Evolutionary conservation across 2,888 invertebrate species (phyloP).

Genomic region (Dasypolia templi): DNA sequence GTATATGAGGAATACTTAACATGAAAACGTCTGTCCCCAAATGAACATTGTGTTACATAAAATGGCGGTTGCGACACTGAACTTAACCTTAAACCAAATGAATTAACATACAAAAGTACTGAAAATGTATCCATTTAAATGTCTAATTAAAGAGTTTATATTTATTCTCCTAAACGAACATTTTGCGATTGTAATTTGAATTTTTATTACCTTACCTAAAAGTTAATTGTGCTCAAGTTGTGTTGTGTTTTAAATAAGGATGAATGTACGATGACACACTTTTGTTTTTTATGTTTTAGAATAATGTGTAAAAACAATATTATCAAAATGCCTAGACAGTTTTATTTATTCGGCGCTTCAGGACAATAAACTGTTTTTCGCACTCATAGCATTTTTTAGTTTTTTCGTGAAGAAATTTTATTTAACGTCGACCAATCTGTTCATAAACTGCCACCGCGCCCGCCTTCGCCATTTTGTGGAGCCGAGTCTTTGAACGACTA

Average conservation of each 20-base stretch:
- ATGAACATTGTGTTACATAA: constrained; percentile 75
- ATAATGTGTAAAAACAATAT: constrained; percentile 30
- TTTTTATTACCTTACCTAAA: constrained; percentile 71
- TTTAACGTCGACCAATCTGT: constrained; percentile 63
- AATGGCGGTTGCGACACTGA: constrained; percentile 84
- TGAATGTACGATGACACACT: constrained; percentile 60
- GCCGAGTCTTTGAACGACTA: constrained; percentile 70
- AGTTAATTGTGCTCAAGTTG: constrained; percentile 65
- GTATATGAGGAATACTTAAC: constrained; percentile 14
- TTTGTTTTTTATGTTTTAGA: constrained; percentile 47
- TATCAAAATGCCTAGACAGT: constrained; percentile 25
- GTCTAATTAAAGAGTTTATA: constrained; percentile 79
- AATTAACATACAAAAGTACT: constrained; percentile 89
- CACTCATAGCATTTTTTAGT: constrained; percentile 18
- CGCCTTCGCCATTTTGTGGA: constrained; percentile 79
- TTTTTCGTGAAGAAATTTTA: constrained; percentile 53
- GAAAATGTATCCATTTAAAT: constrained; percentile 87
- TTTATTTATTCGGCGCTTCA: constrained; percentile 41
- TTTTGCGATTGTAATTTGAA: constrained; percentile 73
- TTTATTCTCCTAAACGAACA: constrained; percentile 76
- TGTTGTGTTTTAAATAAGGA: constrained; percentile 63
- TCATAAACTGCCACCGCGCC: too few species aligned
- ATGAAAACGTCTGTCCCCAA: constrained; percentile 33
- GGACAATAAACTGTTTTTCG: constrained; percentile 24
- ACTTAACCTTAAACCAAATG: constrained; percentile 86